Base-by-base conservation (phyloP, 2,888 invertebrate species). In the Catonia carolina region DNA sequence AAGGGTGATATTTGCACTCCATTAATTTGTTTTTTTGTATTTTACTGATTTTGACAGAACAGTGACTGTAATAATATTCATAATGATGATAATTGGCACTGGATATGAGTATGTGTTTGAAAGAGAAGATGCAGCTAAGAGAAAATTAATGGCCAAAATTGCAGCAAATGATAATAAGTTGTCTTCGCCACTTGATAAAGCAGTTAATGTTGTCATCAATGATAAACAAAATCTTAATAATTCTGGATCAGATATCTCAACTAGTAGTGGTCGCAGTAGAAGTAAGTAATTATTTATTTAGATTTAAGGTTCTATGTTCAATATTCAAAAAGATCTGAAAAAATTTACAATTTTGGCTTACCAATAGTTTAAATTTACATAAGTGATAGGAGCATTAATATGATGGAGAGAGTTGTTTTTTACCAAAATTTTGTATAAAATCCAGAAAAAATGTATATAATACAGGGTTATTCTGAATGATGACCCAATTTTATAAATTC, bases 1-100 rank as follows among this genome's bases (percentile, higher is more conserved):
- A n/a, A n/a, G n/a, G n/a, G n/a, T n/a, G n/a, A n/a, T n/a, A n/a
- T n/a, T n/a, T n/a, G n/a, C n/a, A n/a, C n/a, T n/a, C n/a, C 15
- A 18, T 45, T 45, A 10, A n/a, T 48, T 15, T 48, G 3, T 31
- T 22, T 22, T 31, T 20, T 48, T n/a, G 15, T 18, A 2, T 23
- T 20, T 33, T 49, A 6, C 7, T 23, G 27, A 2, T n/a, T 2
- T 23, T n/a, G n/a, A 22, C 69, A 84, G 84, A 56, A 73, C 75
- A n/a, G 75, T 78, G 2, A 77, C 79, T 17, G 69, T 71, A 12
- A 66, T 76, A 12, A 77, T 83, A 0, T 68, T 75, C 0, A 67
- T 77, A 0, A 70, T 88, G 52, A 77, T 89, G 67, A 68, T 81
- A 17, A 68, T 75, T 8, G 88, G 88, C 2, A 88, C 89, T 0